These are phyloP conservation scores for Ditylenchus weischeri DNA, from an alignment of 2,888 invertebrate genomes.

Conservation along the genomic window DNA sequence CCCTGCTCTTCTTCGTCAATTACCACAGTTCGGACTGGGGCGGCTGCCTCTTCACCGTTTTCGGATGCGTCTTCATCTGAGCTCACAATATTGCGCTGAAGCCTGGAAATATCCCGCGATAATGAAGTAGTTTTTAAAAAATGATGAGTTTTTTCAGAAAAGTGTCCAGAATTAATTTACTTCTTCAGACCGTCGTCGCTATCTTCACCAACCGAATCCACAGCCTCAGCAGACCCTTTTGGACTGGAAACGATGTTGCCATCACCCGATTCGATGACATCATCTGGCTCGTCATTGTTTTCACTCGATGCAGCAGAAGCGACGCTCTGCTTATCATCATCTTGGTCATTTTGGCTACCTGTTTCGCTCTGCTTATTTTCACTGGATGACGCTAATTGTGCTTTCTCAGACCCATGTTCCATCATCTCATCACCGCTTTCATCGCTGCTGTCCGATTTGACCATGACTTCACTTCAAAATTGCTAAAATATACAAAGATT, in stretches of 20 bases:
- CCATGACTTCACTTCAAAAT: too few species aligned
- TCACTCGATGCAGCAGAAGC: too few species aligned
- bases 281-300: not conserved
- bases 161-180: not conserved
- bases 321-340: too few species aligned
- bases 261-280: not conserved
- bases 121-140: not conserved
- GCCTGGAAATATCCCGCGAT: not conserved
- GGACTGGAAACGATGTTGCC: not conserved
- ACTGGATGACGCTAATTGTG: too few species aligned
- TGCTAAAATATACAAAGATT: too few species aligned
- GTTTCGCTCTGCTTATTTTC: too few species aligned
- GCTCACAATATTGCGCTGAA: not conserved
- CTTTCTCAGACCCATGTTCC: too few species aligned
- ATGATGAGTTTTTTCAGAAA: too few species aligned
- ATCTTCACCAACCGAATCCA: not conserved
- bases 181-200: not conserved
- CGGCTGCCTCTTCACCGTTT: not conserved
- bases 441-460: too few species aligned
- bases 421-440: too few species aligned
- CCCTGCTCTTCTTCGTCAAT: constrained; percentile 9
- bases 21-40: not conserved
- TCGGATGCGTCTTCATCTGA: constrained; percentile 7
- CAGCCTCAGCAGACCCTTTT: not conserved
- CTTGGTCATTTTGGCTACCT: too few species aligned